A percentile compares a stretch with the other conserved stretches of the same genome.
Conservation (phyloP, 30 jellyfish, hydroid and myxozoan species). For the Turritopsis rubra region DNA sequence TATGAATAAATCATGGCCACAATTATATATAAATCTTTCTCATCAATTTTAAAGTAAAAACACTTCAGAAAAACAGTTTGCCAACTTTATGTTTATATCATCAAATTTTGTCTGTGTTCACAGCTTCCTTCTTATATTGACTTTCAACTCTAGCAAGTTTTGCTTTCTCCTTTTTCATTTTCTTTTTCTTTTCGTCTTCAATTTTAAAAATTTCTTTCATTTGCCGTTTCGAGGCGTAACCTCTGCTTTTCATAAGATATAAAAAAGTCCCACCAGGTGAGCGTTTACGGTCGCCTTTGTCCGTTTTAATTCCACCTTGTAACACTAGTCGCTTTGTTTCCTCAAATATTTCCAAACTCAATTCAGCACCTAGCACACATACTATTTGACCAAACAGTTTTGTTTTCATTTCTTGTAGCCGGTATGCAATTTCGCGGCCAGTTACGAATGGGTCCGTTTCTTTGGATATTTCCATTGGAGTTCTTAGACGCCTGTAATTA, state of each 20-base stretch:
- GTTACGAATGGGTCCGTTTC: conserved; percentile 53
- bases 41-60: too few species aligned
- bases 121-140: conserved; percentile 18
- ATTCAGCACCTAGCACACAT: conserved; percentile 59
- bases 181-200: conserved; percentile 53
- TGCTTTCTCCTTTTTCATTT: conserved; percentile 29
- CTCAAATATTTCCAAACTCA: conserved; percentile 63
- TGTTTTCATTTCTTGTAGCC: conserved; percentile 75
- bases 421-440: conserved; percentile 89
- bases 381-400: conserved; percentile 61
- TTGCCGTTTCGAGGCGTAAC: conserved; percentile 67
- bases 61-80: too few species aligned
- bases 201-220: conserved; percentile 61
- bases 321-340: conserved; percentile 63
- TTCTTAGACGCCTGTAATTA: conserved; percentile 19
- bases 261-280: conserved; percentile 86
- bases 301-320: conserved; percentile 64
- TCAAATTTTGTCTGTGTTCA: not conserved
- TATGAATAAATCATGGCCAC: too few species aligned
- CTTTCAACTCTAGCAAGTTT: conserved; percentile 29
- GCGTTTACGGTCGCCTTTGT: conserved; percentile 55
- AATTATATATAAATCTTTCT: too few species aligned
- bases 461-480: conserved; percentile 50
- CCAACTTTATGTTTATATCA: too few species aligned
- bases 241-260: conserved; percentile 57